Evolutionary conservation across 2,113 vertebrate species (phyloP).

Genomic region (Clarias gariepinus): DNA sequence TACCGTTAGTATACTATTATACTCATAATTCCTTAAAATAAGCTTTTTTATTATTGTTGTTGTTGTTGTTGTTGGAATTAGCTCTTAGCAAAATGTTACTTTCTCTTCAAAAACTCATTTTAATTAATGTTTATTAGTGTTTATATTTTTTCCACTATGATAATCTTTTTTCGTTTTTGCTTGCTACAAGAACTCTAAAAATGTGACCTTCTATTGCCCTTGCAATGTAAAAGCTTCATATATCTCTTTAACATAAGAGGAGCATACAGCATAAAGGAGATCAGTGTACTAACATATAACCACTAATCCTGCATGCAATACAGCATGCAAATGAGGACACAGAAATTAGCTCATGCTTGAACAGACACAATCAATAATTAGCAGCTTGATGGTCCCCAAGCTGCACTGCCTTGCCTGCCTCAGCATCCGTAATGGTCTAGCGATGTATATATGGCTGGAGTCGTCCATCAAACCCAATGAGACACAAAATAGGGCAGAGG

Average conservation of each 20-base stretch:
- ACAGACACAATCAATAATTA: constrained; percentile 51
- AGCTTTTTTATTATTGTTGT: not conserved
- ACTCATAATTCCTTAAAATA: not conserved
- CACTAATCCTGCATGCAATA: constrained; percentile 29
- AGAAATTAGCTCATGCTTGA: constrained; percentile 50
- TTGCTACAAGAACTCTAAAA: not conserved
- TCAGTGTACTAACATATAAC: constrained; percentile 35
- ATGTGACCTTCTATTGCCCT: not conserved
- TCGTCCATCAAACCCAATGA: constrained; percentile 47
- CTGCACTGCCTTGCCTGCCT: constrained; percentile 14
- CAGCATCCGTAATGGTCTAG: constrained; percentile 29
- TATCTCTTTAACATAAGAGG: constrained; percentile 10
- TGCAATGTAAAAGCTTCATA: constrained; percentile 33
- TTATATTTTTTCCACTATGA: not conserved
- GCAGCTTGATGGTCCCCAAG: constrained; percentile 47
- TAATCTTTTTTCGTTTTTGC: not conserved
- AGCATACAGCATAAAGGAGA: constrained; percentile 30
- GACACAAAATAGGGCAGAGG: constrained; percentile 35
- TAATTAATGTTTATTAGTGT: not conserved
- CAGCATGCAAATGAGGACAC: constrained; percentile 45
- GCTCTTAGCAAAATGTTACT: not conserved
- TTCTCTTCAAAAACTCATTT: not conserved
- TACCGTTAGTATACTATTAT: too few relatives aligned
- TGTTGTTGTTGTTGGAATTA: not conserved
- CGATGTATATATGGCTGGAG: not conserved